Percentiles rank a stretch among this genome's conserved stretches.
Evolutionary conservation across 2,888 invertebrate genomes (phyloP).

Genomic region (Trichogramma evanescens): DNA sequence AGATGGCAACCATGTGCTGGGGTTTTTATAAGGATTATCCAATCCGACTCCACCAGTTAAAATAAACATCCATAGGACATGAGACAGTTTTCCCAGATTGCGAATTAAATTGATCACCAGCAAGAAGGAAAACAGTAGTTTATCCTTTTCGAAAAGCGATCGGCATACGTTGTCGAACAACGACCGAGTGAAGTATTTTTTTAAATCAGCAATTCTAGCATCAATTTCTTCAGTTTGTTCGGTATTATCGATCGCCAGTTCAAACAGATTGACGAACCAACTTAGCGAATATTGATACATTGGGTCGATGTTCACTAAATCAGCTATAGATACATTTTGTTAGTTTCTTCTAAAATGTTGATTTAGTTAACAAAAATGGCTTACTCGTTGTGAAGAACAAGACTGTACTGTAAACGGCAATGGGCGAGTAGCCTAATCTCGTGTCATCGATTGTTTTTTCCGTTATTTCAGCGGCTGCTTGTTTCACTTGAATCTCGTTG

Average conservation of each 20-base stretch:
- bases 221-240: conserved; percentile 76
- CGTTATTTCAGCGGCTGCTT: conserved; percentile 80
- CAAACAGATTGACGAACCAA: conserved; percentile 89
- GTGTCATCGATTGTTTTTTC: conserved; percentile 84
- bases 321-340: conserved; percentile 51
- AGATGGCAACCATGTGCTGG: conserved; percentile 62
- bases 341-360: neutral
- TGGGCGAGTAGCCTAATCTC: conserved; percentile 79
- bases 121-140: conserved; percentile 78
- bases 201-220: conserved; percentile 66
- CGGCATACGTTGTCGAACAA: conserved; percentile 86
- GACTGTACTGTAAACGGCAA: conserved; percentile 82
- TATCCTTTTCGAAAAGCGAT: conserved; percentile 92
- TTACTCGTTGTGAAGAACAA: conserved; percentile 84
- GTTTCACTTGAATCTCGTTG: conserved; percentile 87
- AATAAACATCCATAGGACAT: conserved; percentile 75
- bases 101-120: conserved; percentile 66
- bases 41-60: conserved; percentile 79
- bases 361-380: neutral
- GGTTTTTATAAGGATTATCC: conserved; percentile 67
- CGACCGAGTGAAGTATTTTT: conserved; percentile 78
- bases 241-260: conserved; percentile 77
- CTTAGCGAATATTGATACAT: conserved; percentile 95
- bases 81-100: conserved; percentile 52
- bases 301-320: conserved; percentile 86